Base-by-base conservation (phyloP, 2,888 invertebrate species). In the Dascillus cervinus region DNA sequence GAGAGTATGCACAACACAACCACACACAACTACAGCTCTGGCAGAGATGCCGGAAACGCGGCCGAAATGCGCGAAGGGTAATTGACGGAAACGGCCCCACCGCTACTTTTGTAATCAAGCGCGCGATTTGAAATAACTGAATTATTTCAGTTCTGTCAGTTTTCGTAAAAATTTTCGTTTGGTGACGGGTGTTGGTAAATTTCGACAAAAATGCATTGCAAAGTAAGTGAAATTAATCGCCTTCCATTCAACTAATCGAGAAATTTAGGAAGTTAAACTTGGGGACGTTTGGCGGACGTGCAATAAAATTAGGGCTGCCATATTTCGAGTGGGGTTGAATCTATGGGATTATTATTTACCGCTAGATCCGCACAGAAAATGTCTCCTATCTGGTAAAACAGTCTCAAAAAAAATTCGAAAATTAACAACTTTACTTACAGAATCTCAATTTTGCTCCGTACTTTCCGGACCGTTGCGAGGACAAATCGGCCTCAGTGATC, bases 201-300 rank as follows among this genome's bases (percentile, higher is more conserved):
- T 13, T 6, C 10, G 2, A 13, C 9, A 14, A 32, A 13, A 26
- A 32, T 32, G 32, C 32, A 32, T 19, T 27, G 31, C 24, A 31
- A 31, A 17, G 23, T 23, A 29, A 2, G 11, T 13, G 13, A 26
- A 3, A 13, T 8, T 9, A 13, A 11, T 4, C 11, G 10, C 13
- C 5, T 28, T 8, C 4, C 17, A 6, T 6, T 17, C 17, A n/a
- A n/a, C n/a, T n/a, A n/a, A n/a, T n/a, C n/a, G n/a, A n/a, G n/a
- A n/a, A 23, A 54, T 47, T 19, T 39, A 64, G 62, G 49, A 64
- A 56, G 53, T 66, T 29, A 64, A 64, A 32, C 64, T 82, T 39
- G 72, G 76, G 25, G 79, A 82, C 60, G 75, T 84, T 31, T 84
- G 85, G 84, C 73, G 81, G 54, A 79, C 79, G 12, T 84, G 82